Conservation (phyloP, 2,888 invertebrate species). For the Cheilosia grossa region DNA sequence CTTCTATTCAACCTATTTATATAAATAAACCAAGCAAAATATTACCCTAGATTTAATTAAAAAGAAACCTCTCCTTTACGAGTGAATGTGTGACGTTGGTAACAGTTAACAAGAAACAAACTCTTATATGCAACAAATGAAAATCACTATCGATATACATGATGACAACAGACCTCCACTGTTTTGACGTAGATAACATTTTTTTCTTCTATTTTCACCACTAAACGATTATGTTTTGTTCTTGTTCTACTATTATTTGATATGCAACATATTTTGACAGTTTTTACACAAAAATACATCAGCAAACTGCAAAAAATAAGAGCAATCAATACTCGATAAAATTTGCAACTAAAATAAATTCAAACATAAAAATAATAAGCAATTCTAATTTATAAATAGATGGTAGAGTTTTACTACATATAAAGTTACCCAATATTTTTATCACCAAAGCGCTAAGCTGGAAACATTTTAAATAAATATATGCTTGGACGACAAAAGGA, state of each 20-base stretch:
- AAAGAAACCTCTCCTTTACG: constrained; percentile 53
- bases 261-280: not conserved
- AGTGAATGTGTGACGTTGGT: constrained; percentile 73
- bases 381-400: constrained; percentile 1
- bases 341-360: constrained; percentile 18
- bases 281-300: constrained; percentile 2
- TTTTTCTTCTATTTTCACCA: not conserved
- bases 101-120: constrained; percentile 31
- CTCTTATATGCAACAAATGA: constrained; percentile 35
- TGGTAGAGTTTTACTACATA: constrained; percentile 6
- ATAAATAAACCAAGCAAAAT: constrained; percentile 25
- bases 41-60: constrained; percentile 54
- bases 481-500: not conserved
- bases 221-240: not conserved
- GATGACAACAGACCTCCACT: constrained; percentile 18
- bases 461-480: not conserved
- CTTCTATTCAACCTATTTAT: constrained; percentile 37
- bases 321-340: constrained; percentile 6
- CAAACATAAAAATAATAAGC: not conserved
- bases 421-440: constrained; percentile 4
- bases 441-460: constrained; percentile 1
- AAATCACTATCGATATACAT: constrained; percentile 1
- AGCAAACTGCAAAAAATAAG: not conserved
- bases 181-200: constrained; percentile 11
- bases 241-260: not conserved